These are phyloP conservation scores for Halcyon badia DNA, from an alignment of 2,797 vertebrate genomes.

Conservation along the genomic window DNA sequence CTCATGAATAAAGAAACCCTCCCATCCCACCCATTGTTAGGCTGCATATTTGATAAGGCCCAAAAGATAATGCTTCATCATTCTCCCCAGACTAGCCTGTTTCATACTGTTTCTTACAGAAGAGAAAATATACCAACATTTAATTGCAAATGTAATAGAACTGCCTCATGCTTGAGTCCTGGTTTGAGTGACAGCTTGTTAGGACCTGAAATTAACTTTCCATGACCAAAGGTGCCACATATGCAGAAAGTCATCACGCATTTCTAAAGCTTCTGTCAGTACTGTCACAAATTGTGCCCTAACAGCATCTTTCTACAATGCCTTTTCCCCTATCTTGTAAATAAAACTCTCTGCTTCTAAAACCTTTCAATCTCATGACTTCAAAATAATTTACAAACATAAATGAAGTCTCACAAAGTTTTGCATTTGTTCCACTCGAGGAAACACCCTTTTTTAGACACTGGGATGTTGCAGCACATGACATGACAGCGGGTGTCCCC, in stretches of 20 bases:
- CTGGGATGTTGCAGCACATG: not conserved
- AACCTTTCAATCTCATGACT: not conserved
- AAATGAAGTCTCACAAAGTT: not conserved
- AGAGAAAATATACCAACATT: constrained; percentile 23
- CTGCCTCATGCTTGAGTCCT: not conserved
- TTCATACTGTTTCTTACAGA: constrained; percentile 35
- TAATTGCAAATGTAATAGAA: not conserved
- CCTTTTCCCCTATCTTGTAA: not conserved
- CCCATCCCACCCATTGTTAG: not conserved
- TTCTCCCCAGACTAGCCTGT: not conserved
- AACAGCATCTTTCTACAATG: not conserved
- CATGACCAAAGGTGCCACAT: not conserved
- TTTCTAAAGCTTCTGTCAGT: not conserved
- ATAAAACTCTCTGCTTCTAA: not conserved
- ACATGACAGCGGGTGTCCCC: accelerated
- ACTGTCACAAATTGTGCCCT: not conserved
- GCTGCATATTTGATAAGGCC: not conserved
- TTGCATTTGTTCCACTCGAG: not conserved
- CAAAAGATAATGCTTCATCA: constrained; percentile 20
- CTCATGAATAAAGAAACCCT: not conserved
- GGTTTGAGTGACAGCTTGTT: not conserved
- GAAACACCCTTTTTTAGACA: not conserved
- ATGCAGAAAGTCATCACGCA: accelerated
- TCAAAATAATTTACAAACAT: not conserved
- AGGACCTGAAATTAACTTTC: constrained; percentile 16